Evolutionary conservation across 2,888 invertebrate genomes (phyloP).

Genomic region (Lomographa bimaculata): DNA sequence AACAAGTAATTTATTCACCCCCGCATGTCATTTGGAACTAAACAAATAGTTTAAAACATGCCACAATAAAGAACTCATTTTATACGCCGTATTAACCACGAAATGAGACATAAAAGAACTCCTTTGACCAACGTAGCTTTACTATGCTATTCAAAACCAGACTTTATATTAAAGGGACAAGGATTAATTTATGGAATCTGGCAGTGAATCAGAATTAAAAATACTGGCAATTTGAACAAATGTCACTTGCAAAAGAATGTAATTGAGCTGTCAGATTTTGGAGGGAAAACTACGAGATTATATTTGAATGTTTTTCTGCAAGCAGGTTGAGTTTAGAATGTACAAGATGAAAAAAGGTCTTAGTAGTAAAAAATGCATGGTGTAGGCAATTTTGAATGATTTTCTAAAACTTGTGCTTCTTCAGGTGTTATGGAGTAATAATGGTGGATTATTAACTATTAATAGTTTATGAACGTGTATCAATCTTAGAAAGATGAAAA

Average conservation of each 20-base stretch:
- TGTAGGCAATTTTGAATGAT: no score
- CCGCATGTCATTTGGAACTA: slow-evolving; percentile 51
- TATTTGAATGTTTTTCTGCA: no score
- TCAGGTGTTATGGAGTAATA: no score
- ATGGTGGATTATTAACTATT: no score
- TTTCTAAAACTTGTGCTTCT: no score
- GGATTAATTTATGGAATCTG: neutral
- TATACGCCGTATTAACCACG: slow-evolving; percentile 77
- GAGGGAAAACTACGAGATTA: slow-evolving; percentile 55
- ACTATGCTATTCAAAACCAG: slow-evolving; percentile 20
- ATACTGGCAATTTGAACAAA: slow-evolving; percentile 76
- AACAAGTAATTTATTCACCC: slow-evolving; percentile 78
- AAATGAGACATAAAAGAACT: slow-evolving; percentile 71
- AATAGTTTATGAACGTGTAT: no score
- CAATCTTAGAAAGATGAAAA: no score
- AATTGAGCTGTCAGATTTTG: slow-evolving; percentile 77
- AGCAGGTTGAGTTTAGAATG: no score
- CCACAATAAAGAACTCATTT: slow-evolving; percentile 80
- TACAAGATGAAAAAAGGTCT: no score
- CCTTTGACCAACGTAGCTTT: slow-evolving; percentile 41
- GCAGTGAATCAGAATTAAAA: no score
- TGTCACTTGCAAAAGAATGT: slow-evolving; percentile 67
- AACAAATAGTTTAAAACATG: slow-evolving; percentile 63
- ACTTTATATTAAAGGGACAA: slow-evolving; percentile 5
- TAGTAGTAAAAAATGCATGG: no score